Percentiles rank a stretch among this genome's conserved stretches.
These are phyloP conservation scores for Drosophila rhopaloa DNA, from an alignment of 1,140 invertebrate genomes.

Conservation along the genomic window DNA sequence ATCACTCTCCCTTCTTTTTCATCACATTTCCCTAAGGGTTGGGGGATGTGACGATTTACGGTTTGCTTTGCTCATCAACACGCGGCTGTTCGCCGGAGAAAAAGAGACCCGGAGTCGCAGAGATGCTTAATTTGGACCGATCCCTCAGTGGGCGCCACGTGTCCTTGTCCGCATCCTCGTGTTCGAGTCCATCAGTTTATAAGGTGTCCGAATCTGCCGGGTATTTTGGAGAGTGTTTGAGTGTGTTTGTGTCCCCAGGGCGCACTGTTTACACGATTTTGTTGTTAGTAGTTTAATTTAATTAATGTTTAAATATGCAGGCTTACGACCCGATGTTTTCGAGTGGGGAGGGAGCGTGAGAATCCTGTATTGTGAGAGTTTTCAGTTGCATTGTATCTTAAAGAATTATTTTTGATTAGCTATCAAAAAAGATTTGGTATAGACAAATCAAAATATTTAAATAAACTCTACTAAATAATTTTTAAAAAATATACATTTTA, in stretches of 20 bases:
- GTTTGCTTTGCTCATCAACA: constrained; percentile 77
- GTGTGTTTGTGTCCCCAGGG: constrained; percentile 31
- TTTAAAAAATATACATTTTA: too few species aligned
- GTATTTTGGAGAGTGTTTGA: constrained; percentile 28
- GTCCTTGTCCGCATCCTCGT: constrained; percentile 26
- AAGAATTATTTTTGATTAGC: background rate
- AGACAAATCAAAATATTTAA: too few species aligned
- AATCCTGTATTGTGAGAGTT: constrained; percentile 11
- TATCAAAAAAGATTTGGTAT: background rate
- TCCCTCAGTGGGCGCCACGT: constrained; percentile 45
- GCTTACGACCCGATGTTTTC: constrained; percentile 8
- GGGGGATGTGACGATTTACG: constrained; percentile 71
- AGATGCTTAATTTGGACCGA: constrained; percentile 69
- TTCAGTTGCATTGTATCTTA: background rate
- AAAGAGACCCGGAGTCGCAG: constrained; percentile 15
- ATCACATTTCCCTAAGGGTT: background rate
- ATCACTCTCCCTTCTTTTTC: constrained; percentile 6
- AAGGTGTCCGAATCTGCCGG: constrained; percentile 53
- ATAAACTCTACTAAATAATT: too few species aligned
- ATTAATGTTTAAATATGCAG: constrained; percentile 74
- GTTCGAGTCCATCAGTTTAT: constrained; percentile 2
- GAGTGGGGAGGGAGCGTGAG: constrained; percentile 39
- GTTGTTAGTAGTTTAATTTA: constrained; percentile 78
- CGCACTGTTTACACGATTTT: constrained; percentile 68
- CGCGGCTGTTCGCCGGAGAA: constrained; percentile 43